Base-by-base conservation (phyloP, 1,140 invertebrate species). In the Leguminivora glycinivorella region DNA sequence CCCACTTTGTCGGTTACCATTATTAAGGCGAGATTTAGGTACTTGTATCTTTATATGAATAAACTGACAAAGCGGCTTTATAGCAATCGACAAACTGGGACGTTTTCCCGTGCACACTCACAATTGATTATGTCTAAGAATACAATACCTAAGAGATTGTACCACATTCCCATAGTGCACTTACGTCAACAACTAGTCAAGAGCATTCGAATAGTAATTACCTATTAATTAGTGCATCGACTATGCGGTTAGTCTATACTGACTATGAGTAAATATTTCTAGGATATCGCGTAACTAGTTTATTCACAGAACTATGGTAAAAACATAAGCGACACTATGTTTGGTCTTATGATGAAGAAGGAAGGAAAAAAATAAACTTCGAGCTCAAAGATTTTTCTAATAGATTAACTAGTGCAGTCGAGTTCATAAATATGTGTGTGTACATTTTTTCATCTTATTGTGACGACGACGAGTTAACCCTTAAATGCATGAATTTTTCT, bases 91-190 rank as follows among this genome's bases (percentile, higher is more conserved):
- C n/a, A n/a, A n/a, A n/a, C n/a, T n/a, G n/a, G n/a, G n/a, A n/a
- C n/a, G n/a, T n/a, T n/a, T n/a, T n/a, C n/a, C n/a, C n/a, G n/a
- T n/a, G n/a, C n/a, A n/a, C 71, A 70, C 67, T 71, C 73, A 73
- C 70, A 76, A 56, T 67, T 69, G 60, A 71, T 43, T 43, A 5
- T 38, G n/a, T 47, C n/a, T 19, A 10, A 52, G 47, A 52, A 4
- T 52, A 52, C 7, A 52, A 4, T n/a, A 52, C 47, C 19, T 52
- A 52, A 52, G 19, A 22, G 47, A 17, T 43, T 17, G n/a, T 17
- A 17, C 40, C 40, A 43, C 5, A 14, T 2, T 43, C 12, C n/a
- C 12, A n/a, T n/a, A n/a, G n/a, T 7, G 5, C 4, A n/a, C 40
- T 43, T 52, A 19, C 47, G 47, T 52, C 47, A 52, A 52, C 9